phyloP scores from a whole-genome alignment of 2,797 vertebrate genomes.

The Phylloscopus collybita region DNA sequence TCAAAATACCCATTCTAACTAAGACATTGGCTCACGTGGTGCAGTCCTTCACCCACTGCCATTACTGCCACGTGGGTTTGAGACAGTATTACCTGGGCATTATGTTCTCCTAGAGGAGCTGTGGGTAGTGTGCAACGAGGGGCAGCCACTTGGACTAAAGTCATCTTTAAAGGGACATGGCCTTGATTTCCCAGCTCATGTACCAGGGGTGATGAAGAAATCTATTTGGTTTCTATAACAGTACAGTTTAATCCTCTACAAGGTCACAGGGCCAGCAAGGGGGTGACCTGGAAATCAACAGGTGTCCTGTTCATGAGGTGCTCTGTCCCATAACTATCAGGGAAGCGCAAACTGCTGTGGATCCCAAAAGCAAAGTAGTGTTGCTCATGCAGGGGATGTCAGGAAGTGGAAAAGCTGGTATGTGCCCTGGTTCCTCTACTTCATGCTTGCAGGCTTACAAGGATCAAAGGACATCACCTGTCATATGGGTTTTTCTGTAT shows the following conservation, averaged over 20 bases:
- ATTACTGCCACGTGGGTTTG: fast-evolving
- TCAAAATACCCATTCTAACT: background rate
- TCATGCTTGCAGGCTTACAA: background rate
- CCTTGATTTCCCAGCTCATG: background rate
- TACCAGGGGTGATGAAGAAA: background rate
- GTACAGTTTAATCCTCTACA: background rate
- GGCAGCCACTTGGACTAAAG: background rate
- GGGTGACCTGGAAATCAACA: background rate
- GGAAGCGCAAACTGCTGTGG: background rate
- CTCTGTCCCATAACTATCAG: background rate
- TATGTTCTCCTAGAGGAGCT: background rate
- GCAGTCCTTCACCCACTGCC: background rate
- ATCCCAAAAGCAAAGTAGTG: background rate
- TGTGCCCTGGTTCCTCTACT: background rate
- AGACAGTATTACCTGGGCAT: background rate
- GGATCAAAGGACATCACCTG: background rate
- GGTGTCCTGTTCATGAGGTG: background rate
- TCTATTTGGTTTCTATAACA: background rate
- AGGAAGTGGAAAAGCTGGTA: background rate
- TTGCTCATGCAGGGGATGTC: background rate
- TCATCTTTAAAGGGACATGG: background rate
- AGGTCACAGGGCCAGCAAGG: background rate
- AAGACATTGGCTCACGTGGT: fast-evolving
- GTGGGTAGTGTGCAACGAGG: fast-evolving
- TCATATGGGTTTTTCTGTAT: background rate